phyloP scores from a whole-genome alignment of 2,797 vertebrate species.

The Gallirallus australis region DNA sequence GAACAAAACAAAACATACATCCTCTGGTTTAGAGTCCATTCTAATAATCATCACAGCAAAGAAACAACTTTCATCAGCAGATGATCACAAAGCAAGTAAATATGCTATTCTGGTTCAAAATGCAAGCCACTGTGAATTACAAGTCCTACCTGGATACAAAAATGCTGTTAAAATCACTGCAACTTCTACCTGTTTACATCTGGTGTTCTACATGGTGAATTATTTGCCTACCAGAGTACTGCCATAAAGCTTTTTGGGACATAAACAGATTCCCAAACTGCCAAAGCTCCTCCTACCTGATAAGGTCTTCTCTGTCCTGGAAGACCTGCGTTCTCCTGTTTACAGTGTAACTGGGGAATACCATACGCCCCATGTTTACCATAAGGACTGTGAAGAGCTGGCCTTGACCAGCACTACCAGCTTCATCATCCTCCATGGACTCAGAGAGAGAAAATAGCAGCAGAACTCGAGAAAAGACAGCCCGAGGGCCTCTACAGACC shows the following conservation, averaged over 20 bases:
- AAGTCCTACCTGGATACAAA: background rate
- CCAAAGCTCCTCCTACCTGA: constrained; percentile 80
- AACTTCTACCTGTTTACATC: background rate
- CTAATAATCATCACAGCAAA: background rate
- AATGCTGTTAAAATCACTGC: background rate
- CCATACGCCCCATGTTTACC: constrained; percentile 88
- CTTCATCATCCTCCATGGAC: constrained; percentile 90
- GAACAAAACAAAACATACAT: background rate
- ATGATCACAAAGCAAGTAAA: background rate
- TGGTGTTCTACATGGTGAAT: background rate
- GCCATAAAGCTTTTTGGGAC: background rate
- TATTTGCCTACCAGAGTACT: background rate
- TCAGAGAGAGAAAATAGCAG: constrained; percentile 92
- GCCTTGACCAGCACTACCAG: constrained; percentile 87
- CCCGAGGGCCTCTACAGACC: constrained; percentile 82
- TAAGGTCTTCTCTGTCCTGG: constrained; percentile 90
- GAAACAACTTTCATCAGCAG: background rate
- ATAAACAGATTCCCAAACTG: background rate
- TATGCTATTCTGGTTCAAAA: background rate
- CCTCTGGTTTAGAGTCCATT: background rate
- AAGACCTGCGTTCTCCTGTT: constrained; percentile 85
- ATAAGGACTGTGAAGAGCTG: constrained; percentile 91
- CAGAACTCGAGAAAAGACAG: constrained; percentile 89
- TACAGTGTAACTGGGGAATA: constrained; percentile 89
- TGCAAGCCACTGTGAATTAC: background rate